Conservation (phyloP, 2,797 vertebrate genomes). For the Phataginus tricuspis region DNA sequence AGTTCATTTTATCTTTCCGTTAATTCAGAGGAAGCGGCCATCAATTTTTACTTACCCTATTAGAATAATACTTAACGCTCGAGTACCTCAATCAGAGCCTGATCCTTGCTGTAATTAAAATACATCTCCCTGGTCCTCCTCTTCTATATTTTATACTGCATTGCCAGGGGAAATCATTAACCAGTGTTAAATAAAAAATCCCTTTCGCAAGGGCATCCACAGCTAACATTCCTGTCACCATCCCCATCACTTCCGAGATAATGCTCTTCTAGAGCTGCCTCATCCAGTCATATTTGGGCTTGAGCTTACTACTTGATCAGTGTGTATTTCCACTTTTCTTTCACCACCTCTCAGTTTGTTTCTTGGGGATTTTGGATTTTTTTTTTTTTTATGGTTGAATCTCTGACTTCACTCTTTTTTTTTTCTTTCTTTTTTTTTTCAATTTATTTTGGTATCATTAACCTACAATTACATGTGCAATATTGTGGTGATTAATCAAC, state of each 20-base stretch:
- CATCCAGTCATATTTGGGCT: background rate
- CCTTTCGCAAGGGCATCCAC: background rate
- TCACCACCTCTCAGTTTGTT: background rate
- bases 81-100: background rate
- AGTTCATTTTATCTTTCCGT: background rate
- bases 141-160: background rate
- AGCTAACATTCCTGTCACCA: background rate
- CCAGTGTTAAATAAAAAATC: background rate
- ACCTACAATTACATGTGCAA: no score
- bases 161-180: background rate
- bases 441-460: no score
- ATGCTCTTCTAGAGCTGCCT: background rate
- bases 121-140: background rate
- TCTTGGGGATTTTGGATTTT: background rate
- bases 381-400: background rate
- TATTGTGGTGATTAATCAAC: no score
- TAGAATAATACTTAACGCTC: background rate
- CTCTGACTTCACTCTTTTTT: background rate
- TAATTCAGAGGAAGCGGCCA: background rate
- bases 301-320: background rate
- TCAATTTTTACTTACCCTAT: background rate
- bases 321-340: background rate
- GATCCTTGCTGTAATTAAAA: conserved; percentile 38
- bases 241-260: background rate
- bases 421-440: no score